Evolutionary conservation across 2,113 vertebrate species (phyloP).

Genomic region (Oreochromis niloticus): DNA sequence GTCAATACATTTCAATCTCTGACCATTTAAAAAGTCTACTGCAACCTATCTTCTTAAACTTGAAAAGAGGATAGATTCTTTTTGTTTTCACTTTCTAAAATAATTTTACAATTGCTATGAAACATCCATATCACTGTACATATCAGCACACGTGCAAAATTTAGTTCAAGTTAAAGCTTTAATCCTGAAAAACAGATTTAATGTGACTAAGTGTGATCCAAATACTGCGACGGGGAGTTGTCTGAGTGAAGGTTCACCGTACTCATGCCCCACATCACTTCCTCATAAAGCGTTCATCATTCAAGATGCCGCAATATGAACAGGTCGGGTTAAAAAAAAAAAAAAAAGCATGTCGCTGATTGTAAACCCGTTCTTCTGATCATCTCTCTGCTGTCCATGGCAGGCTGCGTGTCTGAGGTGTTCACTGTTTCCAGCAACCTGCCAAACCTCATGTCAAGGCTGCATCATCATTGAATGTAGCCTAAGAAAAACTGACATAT

Average conservation of each 20-base stretch:
- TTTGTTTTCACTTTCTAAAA: not conserved
- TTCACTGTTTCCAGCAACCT: not conserved
- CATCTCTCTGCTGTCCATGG: not conserved
- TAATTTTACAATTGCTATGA: not conserved
- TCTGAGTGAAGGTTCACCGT: not conserved
- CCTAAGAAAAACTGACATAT: not conserved
- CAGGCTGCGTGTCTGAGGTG: not conserved
- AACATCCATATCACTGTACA: not conserved
- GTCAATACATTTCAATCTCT: too few relatives aligned
- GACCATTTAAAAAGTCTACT: not conserved
- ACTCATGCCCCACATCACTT: not conserved
- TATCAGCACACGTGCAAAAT: not conserved
- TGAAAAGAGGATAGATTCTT: not conserved
- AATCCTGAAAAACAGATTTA: not conserved
- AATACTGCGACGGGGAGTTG: not conserved
- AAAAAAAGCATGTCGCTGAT: not conserved
- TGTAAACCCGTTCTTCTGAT: constrained; percentile 13
- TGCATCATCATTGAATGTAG: not conserved
- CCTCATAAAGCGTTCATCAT: not conserved
- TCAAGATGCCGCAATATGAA: not conserved
- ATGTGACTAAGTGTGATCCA: not conserved
- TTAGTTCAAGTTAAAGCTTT: not conserved
- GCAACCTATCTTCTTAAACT: accelerated
- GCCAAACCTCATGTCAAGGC: constrained; percentile 27
- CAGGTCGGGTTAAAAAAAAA: not conserved